phyloP scores from a whole-genome alignment of 2,113 vertebrate genomes.

The Syngnathus typhle region DNA sequence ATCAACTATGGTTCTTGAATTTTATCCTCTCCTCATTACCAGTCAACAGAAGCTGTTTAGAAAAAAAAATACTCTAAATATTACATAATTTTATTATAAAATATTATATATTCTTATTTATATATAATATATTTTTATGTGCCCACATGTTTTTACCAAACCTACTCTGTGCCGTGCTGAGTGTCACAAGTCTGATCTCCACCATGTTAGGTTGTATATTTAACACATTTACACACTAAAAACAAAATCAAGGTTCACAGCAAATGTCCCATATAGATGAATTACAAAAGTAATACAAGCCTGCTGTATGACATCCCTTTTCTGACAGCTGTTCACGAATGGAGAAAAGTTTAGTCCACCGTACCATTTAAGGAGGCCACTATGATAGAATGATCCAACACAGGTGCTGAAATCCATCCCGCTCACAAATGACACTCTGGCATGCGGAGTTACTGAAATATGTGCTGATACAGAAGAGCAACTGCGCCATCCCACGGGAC shows the following conservation, averaged over 20 bases:
- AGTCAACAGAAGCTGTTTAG: neutral
- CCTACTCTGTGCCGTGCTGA: neutral
- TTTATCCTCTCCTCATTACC: neutral
- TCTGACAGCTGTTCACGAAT: slow-evolving; percentile 4
- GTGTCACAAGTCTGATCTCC: neutral
- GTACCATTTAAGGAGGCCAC: slow-evolving; percentile 2
- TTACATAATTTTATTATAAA: no score
- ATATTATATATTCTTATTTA: no score
- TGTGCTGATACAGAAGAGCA: slow-evolving; percentile 7
- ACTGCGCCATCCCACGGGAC: slow-evolving; percentile 1
- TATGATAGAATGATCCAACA: slow-evolving; percentile 3
- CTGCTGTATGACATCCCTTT: neutral
- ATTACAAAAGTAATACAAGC: neutral
- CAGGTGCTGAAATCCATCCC: slow-evolving; percentile 8
- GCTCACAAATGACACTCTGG: slow-evolving; percentile 5
- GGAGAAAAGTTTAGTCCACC: neutral
- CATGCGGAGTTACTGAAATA: slow-evolving; percentile 8
- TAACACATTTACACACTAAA: neutral
- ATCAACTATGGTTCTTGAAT: slow-evolving; percentile 1
- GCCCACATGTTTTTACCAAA: neutral
- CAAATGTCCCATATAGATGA: neutral
- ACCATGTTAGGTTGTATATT: neutral
- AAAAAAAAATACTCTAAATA: neutral
- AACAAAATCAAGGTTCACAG: neutral
- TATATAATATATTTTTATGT: no score